A percentile compares a stretch with the other conserved stretches of the same genome.
These are phyloP conservation scores for Zapornia atra DNA, from an alignment of 2,113 vertebrate genomes.

Conservation along the genomic window DNA sequence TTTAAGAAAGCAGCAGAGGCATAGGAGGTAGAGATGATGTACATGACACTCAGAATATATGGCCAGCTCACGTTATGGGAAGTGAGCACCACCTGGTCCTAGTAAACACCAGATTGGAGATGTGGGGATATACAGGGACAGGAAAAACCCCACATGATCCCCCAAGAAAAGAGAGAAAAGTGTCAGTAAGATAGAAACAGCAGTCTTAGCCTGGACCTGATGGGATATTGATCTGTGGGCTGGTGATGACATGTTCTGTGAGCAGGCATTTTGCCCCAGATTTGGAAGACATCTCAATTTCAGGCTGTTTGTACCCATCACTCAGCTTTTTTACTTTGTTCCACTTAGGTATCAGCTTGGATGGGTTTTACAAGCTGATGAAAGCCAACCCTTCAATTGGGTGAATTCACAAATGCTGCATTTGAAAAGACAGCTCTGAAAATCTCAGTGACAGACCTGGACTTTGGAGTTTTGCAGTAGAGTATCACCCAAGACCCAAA, in stretches of 20 bases:
- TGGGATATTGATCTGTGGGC: background rate
- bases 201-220: background rate
- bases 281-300: background rate
- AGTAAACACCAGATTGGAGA: conserved; percentile 57
- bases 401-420: background rate
- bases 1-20: background rate
- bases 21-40: background rate
- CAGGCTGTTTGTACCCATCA: background rate
- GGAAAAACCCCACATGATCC: background rate
- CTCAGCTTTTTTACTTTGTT: background rate
- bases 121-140: background rate
- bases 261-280: background rate
- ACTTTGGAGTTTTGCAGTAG: background rate
- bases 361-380: background rate
- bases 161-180: background rate
- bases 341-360: background rate
- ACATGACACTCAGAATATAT: background rate
- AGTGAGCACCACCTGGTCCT: conserved; percentile 52
- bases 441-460: background rate
- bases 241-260: background rate
- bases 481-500: background rate
- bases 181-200: background rate
- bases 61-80: background rate
- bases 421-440: background rate
- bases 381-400: background rate